These are phyloP conservation scores for Linnaemya tessellans DNA, from an alignment of 2,888 invertebrate genomes.

Conservation along the genomic window DNA sequence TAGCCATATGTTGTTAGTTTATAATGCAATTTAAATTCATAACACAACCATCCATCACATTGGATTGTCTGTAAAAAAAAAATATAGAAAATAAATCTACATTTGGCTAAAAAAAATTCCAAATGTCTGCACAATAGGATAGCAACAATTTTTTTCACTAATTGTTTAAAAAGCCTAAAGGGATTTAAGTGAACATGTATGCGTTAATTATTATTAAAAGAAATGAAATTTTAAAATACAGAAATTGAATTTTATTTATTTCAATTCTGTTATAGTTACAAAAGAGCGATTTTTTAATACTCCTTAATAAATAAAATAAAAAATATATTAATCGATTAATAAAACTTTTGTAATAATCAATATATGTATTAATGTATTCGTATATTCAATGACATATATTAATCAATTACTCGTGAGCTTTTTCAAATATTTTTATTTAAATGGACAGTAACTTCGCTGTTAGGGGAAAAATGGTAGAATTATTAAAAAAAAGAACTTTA, in stretches of 20 bases:
- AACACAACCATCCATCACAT: slow-evolving; percentile 61
- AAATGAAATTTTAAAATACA: not conserved
- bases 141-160: slow-evolving; percentile 4
- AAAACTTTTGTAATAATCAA: too few species aligned
- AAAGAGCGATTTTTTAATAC: too few species aligned
- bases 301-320: too few species aligned
- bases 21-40: slow-evolving; percentile 64
- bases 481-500: too few species aligned
- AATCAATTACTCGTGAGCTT: too few species aligned
- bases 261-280: too few species aligned
- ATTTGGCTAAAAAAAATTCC: slow-evolving; percentile 10
- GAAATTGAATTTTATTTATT: not conserved
- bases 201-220: not conserved
- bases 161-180: slow-evolving; percentile 11
- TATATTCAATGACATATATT: too few species aligned
- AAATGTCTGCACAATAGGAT: slow-evolving; percentile 45
- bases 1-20: slow-evolving; percentile 55
- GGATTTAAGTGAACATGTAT: not conserved
- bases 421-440: too few species aligned
- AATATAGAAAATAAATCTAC: not conserved
- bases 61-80: slow-evolving; percentile 32
- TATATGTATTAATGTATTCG: too few species aligned
- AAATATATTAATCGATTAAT: too few species aligned
- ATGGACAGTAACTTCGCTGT: too few species aligned
- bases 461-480: too few species aligned